Conservation (phyloP, 2,888 invertebrate species). For the Tenthredo scrophulariae region DNA sequence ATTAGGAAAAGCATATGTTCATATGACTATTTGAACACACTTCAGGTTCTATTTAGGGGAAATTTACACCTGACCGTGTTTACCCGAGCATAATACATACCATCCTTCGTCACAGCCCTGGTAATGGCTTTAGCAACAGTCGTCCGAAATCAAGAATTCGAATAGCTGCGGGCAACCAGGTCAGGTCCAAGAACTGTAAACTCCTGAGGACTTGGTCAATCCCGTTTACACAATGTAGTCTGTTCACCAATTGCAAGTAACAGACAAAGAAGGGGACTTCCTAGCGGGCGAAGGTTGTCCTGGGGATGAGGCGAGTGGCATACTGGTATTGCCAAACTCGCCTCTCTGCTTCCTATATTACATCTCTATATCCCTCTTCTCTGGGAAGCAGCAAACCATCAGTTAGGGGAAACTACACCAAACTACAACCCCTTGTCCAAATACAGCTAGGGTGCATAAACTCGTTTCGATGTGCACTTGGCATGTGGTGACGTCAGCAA, state of each 20-base stretch:
- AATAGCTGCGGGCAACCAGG: constrained; percentile 26
- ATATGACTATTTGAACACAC: not conserved
- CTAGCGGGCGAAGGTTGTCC: constrained; percentile 4
- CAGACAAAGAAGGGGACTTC: not conserved
- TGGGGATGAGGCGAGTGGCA: constrained; percentile 12
- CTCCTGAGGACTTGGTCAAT: constrained; percentile 13
- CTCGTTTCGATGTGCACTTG: constrained; percentile 44
- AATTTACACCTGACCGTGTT: not conserved
- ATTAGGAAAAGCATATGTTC: not conserved
- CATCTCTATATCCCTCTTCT: constrained; percentile 16
- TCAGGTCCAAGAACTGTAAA: constrained; percentile 17
- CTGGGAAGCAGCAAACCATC: constrained; percentile 22
- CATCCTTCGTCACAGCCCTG: not conserved
- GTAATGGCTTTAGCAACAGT: constrained; percentile 14
- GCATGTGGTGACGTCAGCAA: constrained; percentile 45
- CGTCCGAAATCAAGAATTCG: constrained; percentile 3
- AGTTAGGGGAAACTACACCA: constrained; percentile 29
- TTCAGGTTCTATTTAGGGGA: not conserved
- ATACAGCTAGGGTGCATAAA: constrained; percentile 26
- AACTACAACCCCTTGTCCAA: constrained; percentile 46
- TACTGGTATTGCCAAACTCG: constrained; percentile 38
- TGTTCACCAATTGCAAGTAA: constrained; percentile 27
- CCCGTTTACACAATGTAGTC: constrained; percentile 30
- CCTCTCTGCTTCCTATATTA: constrained; percentile 14
- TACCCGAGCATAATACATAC: not conserved